phyloP scores from a whole-genome alignment of 2,113 vertebrate species.

The Fregetta grallaria region DNA sequence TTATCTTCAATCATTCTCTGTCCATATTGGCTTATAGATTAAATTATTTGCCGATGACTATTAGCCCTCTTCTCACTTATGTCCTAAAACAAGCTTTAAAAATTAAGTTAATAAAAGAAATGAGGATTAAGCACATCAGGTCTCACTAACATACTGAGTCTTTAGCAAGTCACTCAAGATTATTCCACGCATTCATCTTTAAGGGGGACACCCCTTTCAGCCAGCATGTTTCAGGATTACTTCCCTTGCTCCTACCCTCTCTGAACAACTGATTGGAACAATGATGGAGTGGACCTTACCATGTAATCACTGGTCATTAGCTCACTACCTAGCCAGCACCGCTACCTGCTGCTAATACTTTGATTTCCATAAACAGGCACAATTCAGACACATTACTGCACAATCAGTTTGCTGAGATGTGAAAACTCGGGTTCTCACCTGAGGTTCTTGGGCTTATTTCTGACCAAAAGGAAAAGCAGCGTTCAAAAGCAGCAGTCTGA shows the following conservation, averaged over 20 bases:
- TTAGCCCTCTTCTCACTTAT: background rate
- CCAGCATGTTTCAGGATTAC: background rate
- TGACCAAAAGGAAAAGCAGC: background rate
- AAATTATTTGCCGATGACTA: background rate
- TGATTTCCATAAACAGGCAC: background rate
- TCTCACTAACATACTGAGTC: background rate
- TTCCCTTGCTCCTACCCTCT: background rate
- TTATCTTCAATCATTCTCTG: background rate
- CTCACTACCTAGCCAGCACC: background rate
- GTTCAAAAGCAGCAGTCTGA: background rate
- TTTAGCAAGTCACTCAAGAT: background rate
- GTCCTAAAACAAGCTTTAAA: background rate
- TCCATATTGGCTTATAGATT: background rate
- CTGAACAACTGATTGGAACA: background rate
- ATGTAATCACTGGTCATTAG: background rate
- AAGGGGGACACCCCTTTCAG: background rate
- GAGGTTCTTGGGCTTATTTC: background rate
- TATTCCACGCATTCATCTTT: background rate
- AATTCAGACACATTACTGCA: background rate
- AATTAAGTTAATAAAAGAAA: background rate
- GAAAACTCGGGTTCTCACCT: background rate
- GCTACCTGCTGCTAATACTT: background rate
- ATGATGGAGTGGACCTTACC: background rate
- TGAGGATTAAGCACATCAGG: background rate
- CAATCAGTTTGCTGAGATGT: background rate